Conservation (phyloP, 2,888 invertebrate species). For the Agonum fuliginosum region DNA sequence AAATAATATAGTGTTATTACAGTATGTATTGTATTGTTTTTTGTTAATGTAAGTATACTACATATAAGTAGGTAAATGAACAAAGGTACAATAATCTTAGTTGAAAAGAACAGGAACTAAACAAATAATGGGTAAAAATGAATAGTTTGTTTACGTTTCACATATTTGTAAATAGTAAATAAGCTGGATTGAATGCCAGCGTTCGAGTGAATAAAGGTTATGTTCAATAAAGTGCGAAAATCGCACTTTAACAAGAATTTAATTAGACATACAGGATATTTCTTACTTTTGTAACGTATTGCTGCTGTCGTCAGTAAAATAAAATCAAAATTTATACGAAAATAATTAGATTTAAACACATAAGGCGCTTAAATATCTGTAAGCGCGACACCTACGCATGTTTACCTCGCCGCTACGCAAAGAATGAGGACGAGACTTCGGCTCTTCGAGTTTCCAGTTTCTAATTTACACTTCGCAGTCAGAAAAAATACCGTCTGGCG, state of each 20-base stretch:
- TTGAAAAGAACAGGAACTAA: background rate
- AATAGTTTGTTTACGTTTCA: conserved; percentile 33
- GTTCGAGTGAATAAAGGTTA: background rate
- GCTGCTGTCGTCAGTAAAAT: conserved; percentile 5
- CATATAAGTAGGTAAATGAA: no score
- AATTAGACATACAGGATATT: background rate
- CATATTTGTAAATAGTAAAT: conserved; percentile 35
- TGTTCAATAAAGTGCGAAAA: background rate
- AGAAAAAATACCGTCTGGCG: conserved; percentile 46
- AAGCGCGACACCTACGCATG: conserved; percentile 41
- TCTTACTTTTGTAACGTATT: conserved; percentile 5
- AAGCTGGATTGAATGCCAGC: conserved; percentile 2
- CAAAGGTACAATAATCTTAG: no score
- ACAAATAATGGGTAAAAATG: background rate
- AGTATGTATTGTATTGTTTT: no score
- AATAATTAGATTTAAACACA: conserved; percentile 51
- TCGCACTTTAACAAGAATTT: background rate
- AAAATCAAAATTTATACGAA: conserved; percentile 19
- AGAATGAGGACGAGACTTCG: conserved; percentile 48
- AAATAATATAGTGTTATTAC: no score
- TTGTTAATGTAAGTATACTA: no score
- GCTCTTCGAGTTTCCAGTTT: conserved; percentile 53
- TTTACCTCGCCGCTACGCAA: conserved; percentile 32
- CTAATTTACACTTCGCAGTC: conserved; percentile 52
- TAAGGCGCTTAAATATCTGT: conserved; percentile 51